Conservation (phyloP, 1,140 invertebrate species). For the Drosophila cardini region DNA sequence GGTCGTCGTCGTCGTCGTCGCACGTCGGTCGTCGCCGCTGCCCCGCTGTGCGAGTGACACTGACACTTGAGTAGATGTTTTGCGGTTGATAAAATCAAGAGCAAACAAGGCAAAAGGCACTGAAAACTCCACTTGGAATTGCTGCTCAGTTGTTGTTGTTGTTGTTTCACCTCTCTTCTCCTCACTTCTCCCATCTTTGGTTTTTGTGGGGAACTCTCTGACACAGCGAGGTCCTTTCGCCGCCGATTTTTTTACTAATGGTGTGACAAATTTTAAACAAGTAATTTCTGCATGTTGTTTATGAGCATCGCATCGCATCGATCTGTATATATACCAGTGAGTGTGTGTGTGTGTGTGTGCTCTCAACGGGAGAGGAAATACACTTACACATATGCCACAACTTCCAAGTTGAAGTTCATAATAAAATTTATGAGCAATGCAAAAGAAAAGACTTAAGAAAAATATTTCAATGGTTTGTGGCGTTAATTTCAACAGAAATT, state of each 20-base stretch:
- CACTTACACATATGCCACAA: constrained; percentile 7
- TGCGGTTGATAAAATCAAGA: constrained; percentile 84
- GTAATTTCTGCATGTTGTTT: constrained; percentile 84
- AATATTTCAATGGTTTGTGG: constrained; percentile 44
- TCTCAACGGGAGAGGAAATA: constrained; percentile 64
- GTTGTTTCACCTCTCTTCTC: not conserved
- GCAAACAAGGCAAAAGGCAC: constrained; percentile 66
- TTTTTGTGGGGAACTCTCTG: constrained; percentile 22
- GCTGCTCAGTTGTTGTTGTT: constrained; percentile 14
- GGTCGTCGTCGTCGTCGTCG: constrained; percentile 28
- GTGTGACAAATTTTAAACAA: constrained; percentile 84
- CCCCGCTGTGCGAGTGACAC: constrained; percentile 81
- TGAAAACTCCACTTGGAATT: constrained; percentile 29
- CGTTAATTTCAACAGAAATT: constrained; percentile 50
- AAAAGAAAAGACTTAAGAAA: constrained; percentile 30
- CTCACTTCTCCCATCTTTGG: not conserved
- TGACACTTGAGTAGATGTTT: constrained; percentile 83
- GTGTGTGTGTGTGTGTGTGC: constrained; percentile 33
- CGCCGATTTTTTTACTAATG: constrained; percentile 78
- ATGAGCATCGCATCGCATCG: constrained; percentile 70
- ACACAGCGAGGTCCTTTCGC: constrained; percentile 77
- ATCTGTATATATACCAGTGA: no score
- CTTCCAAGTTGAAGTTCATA: constrained; percentile 59
- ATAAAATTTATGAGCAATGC: constrained; percentile 82
- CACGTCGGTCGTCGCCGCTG: constrained; percentile 62